Base-by-base conservation (phyloP, 2,113 vertebrate genomes). In the Oxyruncus cristatus region DNA sequence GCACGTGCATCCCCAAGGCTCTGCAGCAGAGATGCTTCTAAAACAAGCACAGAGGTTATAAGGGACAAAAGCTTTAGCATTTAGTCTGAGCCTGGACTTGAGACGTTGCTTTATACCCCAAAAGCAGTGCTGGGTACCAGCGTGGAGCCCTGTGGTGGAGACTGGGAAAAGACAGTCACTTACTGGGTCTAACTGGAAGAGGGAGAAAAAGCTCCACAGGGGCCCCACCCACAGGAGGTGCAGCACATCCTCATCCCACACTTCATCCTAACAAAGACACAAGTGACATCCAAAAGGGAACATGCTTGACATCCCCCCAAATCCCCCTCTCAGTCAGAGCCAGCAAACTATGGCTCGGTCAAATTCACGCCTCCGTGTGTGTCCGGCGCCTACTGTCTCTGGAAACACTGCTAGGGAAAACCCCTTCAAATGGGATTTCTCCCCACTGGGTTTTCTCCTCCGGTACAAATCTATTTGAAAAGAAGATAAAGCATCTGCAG, bases 341-440 rank as follows among this genome's bases (percentile, higher is more conserved):
- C 83, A 47, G 66, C 47, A 63, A 49, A n/a, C 22, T 5, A 6
- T 1, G 4, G 26, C 33, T 16, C 2, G 4, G 63, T 35, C 50
- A 52, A 28, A 79, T 70, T 39, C 13, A 56, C 1, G 0, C 52
- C 63, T 74, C 74, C 59, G 7, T 26, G 68, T 46, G 0, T 6
- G 27, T 67, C 74, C 85, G 73, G 70, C 37, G 44, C 19, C 52
- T 44, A 3, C 70, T 27, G 28, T 50, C 70, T 78, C 44, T 42
- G 58, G 63, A 71, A 71, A 22, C 30, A 6, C 62, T 30, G 79
- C 35, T 3, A 28, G 35, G 92, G 85, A 94, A 94, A 82, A 61
- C 91, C 94, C 94, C 72, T 90, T 88, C 93, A 94, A 95, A 96
- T 84, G 85, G 92, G 87, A 50, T 91, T 91, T 94, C 88, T 92